Evolutionary conservation across 2,113 vertebrate genomes (phyloP).

Genomic region (Onychorhynchus coronatus): DNA sequence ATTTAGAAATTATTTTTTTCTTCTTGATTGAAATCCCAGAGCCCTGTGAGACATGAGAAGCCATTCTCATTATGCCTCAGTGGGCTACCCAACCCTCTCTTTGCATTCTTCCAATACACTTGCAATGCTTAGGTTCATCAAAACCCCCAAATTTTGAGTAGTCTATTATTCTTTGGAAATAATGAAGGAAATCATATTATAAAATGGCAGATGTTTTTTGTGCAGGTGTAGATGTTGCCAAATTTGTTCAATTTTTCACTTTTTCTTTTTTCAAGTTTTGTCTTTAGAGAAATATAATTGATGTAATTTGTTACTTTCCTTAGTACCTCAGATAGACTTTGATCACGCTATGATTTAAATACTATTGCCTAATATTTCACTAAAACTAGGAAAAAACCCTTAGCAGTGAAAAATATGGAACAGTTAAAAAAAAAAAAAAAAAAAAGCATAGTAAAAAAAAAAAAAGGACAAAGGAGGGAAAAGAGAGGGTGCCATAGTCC

Average conservation of each 20-base stretch:
- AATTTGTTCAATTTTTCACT: background rate
- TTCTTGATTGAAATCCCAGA: background rate
- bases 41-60: background rate
- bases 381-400: background rate
- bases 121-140: background rate
- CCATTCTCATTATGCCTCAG: background rate
- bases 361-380: background rate
- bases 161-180: background rate
- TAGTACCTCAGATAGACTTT: background rate
- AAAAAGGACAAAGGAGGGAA: background rate
- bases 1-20: background rate
- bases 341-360: conserved; percentile 18
- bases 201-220: background rate
- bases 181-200: background rate
- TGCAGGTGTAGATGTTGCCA: background rate
- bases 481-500: background rate
- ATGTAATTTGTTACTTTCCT: conserved; percentile 6
- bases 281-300: background rate
- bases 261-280: background rate
- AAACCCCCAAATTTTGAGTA: background rate
- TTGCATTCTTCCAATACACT: background rate
- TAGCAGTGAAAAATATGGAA: background rate
- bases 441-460: fast-evolving
- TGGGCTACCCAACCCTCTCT: background rate
- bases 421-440: background rate